Percentiles rank a stretch among this genome's conserved stretches.
phyloP scores from a whole-genome alignment of 2,113 vertebrate genomes.

The Ascaphus truei region DNA sequence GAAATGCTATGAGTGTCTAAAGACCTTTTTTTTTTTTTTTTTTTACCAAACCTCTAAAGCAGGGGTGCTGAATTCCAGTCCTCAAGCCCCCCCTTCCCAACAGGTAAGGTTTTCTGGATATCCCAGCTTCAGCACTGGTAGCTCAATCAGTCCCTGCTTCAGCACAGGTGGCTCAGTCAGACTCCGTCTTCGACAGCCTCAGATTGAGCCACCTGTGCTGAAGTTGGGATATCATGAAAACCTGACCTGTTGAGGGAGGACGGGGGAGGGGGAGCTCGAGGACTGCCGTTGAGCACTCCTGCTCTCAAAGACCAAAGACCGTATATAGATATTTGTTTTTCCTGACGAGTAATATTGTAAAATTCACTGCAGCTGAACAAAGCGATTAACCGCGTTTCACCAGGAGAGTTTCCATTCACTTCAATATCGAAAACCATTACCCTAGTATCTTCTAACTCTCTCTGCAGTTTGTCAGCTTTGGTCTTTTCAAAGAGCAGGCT shows the following conservation, averaged over 20 bases:
- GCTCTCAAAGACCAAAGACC: neutral
- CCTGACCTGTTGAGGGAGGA: no score
- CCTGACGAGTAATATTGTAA: no score
- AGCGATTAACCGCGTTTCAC: neutral
- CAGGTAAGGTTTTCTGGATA: no score
- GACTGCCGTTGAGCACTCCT: neutral
- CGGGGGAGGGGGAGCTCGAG: neutral
- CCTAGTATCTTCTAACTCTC: slow-evolving; percentile 99
- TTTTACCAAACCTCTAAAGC: neutral
- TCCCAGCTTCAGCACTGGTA: no score
- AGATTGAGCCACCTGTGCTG: no score
- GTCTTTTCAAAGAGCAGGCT: slow-evolving; percentile 99
- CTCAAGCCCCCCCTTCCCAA: no score
- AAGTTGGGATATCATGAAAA: no score
- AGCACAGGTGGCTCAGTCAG: no score
- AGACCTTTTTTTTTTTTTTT: neutral
- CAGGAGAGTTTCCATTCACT: slow-evolving; percentile 39
- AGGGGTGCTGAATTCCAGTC: no score
- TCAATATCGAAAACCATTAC: slow-evolving; percentile 90
- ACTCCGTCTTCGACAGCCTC: no score
- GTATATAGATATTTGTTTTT: neutral
- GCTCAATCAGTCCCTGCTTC: no score
- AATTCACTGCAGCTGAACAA: neutral
- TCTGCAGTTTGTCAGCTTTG: slow-evolving; percentile 99
- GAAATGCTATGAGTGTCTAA: neutral